phyloP scores from a whole-genome alignment of 2,888 invertebrate species.

The Abrostola tripartita region DNA sequence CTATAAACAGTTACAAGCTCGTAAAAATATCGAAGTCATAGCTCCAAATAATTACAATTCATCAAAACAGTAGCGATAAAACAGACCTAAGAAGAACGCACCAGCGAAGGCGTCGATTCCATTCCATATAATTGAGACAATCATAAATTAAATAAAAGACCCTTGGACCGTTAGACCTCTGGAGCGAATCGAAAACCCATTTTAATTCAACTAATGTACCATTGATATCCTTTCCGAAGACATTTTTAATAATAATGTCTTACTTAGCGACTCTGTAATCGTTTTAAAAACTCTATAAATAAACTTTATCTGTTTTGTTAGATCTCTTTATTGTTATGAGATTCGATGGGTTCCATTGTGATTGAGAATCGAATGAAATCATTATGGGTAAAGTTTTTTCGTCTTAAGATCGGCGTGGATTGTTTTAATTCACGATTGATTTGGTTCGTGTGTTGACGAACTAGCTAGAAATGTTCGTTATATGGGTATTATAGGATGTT shows the following conservation, averaged over 20 bases:
- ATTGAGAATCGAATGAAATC: not conserved
- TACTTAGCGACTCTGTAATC: conserved; percentile 39
- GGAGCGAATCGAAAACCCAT: conserved; percentile 64
- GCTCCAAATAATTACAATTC: too few species aligned
- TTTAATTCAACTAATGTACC: conserved; percentile 68
- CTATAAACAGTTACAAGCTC: too few species aligned
- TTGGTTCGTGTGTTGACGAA: not conserved
- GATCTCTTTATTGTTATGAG: conserved; percentile 41
- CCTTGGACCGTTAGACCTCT: conserved; percentile 58
- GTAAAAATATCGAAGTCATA: too few species aligned
- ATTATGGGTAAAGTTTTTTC: too few species aligned
- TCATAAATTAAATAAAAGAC: conserved; percentile 77
- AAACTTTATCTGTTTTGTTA: conserved; percentile 32
- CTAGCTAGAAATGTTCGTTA: too few species aligned
- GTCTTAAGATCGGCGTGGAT: not conserved
- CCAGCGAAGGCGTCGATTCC: conserved; percentile 18
- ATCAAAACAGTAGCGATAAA: conserved; percentile 4
- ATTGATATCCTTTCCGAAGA: conserved; percentile 55
- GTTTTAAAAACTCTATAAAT: conserved; percentile 44
- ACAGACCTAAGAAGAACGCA: conserved; percentile 3
- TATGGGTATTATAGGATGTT: too few species aligned
- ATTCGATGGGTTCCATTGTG: conserved; percentile 7
- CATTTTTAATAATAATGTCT: conserved; percentile 57
- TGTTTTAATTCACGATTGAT: not conserved
- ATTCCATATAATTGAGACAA: conserved; percentile 74